phyloP scores from a whole-genome alignment of 2,797 vertebrate genomes.

The Platalea minor region DNA sequence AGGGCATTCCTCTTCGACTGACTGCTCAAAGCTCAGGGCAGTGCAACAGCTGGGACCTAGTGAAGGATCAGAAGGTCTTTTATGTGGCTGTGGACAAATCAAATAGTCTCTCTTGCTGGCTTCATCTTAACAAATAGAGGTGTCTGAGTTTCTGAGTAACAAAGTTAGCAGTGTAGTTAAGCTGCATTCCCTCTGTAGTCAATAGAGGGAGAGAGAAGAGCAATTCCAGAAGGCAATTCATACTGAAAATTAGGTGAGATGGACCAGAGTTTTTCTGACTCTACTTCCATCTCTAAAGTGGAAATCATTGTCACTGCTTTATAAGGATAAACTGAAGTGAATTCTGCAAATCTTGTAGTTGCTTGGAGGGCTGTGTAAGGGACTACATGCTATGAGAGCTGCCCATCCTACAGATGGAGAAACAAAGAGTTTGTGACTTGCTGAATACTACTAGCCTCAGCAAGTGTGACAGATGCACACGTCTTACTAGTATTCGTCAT shows the following conservation, averaged over 20 bases:
- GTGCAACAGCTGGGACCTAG: not conserved
- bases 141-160: not conserved
- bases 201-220: not conserved
- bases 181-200: not conserved
- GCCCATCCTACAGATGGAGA: not conserved
- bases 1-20: not conserved
- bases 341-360: not conserved
- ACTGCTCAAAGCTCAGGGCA: not conserved
- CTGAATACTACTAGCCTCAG: not conserved
- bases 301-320: not conserved
- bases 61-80: not conserved
- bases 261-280: not conserved
- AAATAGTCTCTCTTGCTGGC: not conserved
- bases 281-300: not conserved
- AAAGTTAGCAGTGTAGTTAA: not conserved
- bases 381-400: not conserved
- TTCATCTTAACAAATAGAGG: not conserved
- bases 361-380: not conserved
- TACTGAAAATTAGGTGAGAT: not conserved
- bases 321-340: not conserved
- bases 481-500: not conserved
- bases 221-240: not conserved
- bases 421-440: conserved; percentile 7
- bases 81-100: not conserved
- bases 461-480: not conserved